Evolutionary conservation across 2,113 vertebrate species (phyloP).

Genomic region (Leucoraja erinaceus): DNA sequence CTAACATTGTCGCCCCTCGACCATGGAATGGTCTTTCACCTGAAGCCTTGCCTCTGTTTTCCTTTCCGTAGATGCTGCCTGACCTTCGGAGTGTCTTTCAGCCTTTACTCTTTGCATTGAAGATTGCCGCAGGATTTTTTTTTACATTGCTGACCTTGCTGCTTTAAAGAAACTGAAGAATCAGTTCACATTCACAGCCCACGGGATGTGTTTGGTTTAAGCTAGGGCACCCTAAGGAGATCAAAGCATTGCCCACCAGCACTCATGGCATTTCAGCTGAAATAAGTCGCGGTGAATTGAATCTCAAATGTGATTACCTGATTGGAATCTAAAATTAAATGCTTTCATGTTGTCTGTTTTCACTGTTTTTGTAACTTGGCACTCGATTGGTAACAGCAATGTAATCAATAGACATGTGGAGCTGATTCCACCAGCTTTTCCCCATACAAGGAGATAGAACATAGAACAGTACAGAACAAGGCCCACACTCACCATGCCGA

Average conservation of each 20-base stretch:
- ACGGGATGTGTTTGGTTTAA: not conserved
- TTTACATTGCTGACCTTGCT: not conserved
- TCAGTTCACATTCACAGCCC: slow-evolving; percentile 7
- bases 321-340: not conserved
- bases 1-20: too few species aligned
- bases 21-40: too few species aligned
- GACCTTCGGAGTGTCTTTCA: too few species aligned
- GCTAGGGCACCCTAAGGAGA: not conserved
- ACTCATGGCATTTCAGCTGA: not conserved
- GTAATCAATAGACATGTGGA: not conserved
- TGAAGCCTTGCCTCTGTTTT: too few species aligned
- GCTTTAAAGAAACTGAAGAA: not conserved
- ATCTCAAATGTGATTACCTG: not conserved
- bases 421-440: not conserved
- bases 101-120: too few species aligned
- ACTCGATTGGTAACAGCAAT: not conserved
- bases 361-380: not conserved
- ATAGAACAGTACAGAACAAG: too few species aligned
- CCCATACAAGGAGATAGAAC: not conserved
- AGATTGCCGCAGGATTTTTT: too few species aligned
- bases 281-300: not conserved
- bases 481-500: too few species aligned
- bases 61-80: too few species aligned
- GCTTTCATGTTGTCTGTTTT: not conserved
- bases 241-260: not conserved